These are phyloP conservation scores for Ramphastos sulfuratus DNA, from an alignment of 2,113 vertebrate species.

Conservation along the genomic window DNA sequence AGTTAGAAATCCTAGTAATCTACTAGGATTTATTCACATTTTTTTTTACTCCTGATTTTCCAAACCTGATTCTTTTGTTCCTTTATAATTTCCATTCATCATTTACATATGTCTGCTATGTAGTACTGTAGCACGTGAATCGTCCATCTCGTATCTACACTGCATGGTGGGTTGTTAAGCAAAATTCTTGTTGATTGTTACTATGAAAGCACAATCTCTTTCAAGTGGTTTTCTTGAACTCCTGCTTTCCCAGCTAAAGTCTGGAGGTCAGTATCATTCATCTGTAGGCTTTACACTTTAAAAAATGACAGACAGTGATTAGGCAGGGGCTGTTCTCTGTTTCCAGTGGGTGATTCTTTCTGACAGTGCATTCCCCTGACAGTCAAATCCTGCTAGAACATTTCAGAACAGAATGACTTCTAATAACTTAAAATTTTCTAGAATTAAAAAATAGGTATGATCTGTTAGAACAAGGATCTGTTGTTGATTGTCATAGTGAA, in stretches of 20 bases:
- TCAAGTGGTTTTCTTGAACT: not conserved
- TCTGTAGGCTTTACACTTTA: conserved; percentile 11
- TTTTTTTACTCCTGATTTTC: not conserved
- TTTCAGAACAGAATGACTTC: conserved; percentile 9
- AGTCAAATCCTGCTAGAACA: conserved; percentile 23
- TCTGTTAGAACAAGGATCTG: not conserved
- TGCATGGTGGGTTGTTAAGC: not conserved
- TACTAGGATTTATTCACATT: not conserved
- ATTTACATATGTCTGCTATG: not conserved
- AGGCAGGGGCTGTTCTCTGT: conserved; percentile 7
- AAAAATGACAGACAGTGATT: not conserved
- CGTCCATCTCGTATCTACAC: not conserved
- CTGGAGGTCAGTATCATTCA: conserved; percentile 25
- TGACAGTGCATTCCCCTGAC: conserved; percentile 25
- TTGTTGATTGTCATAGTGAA: not conserved
- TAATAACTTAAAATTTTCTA: not conserved
- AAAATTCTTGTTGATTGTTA: not conserved
- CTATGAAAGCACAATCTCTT: not conserved
- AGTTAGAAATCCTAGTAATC: not conserved
- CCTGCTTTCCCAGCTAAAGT: not conserved
- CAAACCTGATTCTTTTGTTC: not conserved
- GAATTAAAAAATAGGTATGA: not conserved
- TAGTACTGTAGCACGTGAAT: not conserved
- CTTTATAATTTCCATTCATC: not conserved
- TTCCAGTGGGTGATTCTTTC: conserved; percentile 30